Conservation (phyloP, 2,797 vertebrate genomes). For the Rhinogobio ventralis region DNA sequence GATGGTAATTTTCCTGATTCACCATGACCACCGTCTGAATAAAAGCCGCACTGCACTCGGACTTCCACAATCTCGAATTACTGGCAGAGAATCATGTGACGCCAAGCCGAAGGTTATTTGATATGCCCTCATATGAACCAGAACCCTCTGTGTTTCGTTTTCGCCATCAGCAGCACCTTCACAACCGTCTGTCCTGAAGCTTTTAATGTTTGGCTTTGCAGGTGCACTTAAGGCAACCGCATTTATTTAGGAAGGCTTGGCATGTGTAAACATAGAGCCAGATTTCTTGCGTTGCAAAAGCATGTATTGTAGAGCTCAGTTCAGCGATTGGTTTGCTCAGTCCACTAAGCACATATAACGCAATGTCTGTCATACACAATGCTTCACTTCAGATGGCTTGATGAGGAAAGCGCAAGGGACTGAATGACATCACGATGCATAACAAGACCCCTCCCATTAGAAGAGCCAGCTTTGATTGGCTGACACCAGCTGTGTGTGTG, state of each 20-base stretch:
- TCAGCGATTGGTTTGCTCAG: background rate
- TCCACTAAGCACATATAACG: background rate
- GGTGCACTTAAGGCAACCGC: constrained; percentile 8
- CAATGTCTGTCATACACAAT: constrained; percentile 13
- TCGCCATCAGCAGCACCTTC: constrained; percentile 9
- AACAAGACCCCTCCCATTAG: constrained; percentile 9
- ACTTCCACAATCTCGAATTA: constrained; percentile 46
- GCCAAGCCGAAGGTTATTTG: constrained; percentile 24
- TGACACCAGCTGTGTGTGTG: background rate
- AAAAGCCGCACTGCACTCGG: constrained; percentile 11
- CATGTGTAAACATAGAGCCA: constrained; percentile 12
- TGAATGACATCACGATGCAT: constrained; percentile 39
- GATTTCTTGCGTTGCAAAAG: background rate
- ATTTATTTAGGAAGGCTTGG: constrained; percentile 25
- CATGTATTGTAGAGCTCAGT: background rate
- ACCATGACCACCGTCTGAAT: constrained; percentile 1
- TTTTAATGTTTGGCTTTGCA: constrained; percentile 1
- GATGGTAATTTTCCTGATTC: constrained; percentile 53
- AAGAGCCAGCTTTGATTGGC: constrained; percentile 18
- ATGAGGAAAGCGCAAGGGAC: constrained; percentile 11
- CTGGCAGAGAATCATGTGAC: constrained; percentile 50
- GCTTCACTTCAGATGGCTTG: background rate
- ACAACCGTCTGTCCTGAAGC: background rate
- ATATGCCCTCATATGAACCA: constrained; percentile 43
- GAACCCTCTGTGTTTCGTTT: constrained; percentile 16